These are phyloP conservation scores for Mayetiola destructor DNA, from an alignment of 2,888 invertebrate species.

Conservation along the genomic window DNA sequence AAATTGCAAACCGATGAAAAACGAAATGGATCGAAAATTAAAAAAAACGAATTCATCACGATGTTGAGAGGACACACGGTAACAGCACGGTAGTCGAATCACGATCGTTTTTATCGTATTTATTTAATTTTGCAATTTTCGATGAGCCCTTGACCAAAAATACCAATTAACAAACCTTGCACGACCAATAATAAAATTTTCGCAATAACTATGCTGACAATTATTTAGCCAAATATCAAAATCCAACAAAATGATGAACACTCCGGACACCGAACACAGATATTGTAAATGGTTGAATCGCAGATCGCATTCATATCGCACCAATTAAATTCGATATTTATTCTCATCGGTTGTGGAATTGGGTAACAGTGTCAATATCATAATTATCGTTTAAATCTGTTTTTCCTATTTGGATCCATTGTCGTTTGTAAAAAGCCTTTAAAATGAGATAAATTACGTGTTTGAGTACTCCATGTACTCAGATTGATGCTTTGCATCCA, in stretches of 20 bases:
- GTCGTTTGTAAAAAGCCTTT: no score
- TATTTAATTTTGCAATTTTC: background rate
- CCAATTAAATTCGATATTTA: background rate
- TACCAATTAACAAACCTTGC: background rate
- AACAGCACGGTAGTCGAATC: no score
- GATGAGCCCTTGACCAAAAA: background rate
- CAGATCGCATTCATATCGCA: background rate
- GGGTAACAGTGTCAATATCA: slow-evolving; percentile 12
- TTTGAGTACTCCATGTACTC: no score
- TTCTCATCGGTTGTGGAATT: background rate
- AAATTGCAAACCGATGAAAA: no score
- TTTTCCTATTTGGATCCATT: no score
- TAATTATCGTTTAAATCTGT: no score
- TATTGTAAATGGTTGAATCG: no score
- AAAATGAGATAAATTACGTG: no score
- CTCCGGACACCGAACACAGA: no score
- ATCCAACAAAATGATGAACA: background rate
- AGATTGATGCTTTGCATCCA: no score
- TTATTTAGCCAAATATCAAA: background rate
- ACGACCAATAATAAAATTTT: no score
- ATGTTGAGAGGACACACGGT: no score
- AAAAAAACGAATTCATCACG: background rate
- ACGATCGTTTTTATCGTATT: background rate
- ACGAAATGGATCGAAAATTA: background rate
- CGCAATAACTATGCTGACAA: background rate